Evolutionary conservation across 2,113 vertebrate species (phyloP).

Genomic region (Halcyon senegalensis): DNA sequence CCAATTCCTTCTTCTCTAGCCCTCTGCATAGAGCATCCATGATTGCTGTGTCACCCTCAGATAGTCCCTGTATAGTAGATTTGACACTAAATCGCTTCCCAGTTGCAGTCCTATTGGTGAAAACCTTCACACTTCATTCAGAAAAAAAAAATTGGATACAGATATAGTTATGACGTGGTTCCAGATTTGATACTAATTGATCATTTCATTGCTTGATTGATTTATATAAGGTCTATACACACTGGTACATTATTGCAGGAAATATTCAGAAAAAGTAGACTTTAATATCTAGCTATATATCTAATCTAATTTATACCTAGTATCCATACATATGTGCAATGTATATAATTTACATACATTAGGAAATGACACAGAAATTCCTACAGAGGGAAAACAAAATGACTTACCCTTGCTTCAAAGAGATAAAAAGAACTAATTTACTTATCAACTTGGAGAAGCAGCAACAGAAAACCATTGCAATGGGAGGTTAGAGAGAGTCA

Average conservation of each 20-base stretch:
- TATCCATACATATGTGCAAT: background rate
- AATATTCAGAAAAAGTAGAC: background rate
- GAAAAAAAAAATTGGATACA: background rate
- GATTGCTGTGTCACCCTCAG: background rate
- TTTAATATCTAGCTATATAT: background rate
- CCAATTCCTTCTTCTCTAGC: background rate
- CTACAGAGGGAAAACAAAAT: background rate
- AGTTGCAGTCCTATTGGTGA: background rate
- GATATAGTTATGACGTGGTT: background rate
- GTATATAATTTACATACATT: background rate
- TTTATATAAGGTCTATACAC: background rate
- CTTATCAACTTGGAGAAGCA: background rate
- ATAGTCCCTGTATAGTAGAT: background rate
- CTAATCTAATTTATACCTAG: background rate
- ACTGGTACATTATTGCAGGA: background rate
- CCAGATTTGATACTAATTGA: background rate
- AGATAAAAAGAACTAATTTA: background rate
- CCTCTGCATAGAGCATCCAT: background rate
- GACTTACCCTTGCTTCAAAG: background rate
- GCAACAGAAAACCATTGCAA: background rate
- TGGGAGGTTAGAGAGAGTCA: background rate
- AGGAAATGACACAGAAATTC: background rate
- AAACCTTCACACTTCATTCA: background rate
- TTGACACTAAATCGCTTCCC: background rate
- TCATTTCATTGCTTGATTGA: background rate